Evolutionary conservation across 2,113 vertebrate genomes (phyloP).

Genomic region (Tyto alba): DNA sequence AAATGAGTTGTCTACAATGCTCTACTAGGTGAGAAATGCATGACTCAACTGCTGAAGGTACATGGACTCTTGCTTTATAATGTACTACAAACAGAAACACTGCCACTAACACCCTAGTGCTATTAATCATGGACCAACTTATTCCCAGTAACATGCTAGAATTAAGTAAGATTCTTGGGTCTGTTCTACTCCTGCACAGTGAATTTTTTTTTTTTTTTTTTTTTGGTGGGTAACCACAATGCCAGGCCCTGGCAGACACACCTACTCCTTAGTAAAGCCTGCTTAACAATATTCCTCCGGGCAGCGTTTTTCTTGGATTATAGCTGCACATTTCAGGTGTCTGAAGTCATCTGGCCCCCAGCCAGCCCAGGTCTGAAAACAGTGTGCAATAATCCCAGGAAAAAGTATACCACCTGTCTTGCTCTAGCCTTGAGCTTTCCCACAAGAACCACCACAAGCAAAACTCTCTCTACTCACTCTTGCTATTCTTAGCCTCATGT

Average conservation of each 20-base stretch:
- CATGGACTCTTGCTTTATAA: not conserved
- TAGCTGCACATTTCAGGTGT: not conserved
- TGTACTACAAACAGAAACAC: not conserved
- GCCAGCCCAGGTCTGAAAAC: not conserved
- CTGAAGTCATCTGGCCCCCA: conserved; percentile 14
- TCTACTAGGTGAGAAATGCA: not conserved
- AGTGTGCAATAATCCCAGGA: not conserved
- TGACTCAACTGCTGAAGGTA: not conserved
- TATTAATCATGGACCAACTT: not conserved
- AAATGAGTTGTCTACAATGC: not conserved
- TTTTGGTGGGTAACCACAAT: not conserved
- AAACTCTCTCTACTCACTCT: not conserved
- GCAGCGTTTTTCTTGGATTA: conserved; percentile 30
- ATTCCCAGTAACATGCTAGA: not conserved
- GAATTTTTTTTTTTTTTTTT: not conserved
- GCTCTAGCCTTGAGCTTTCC: not conserved
- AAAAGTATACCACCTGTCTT: not conserved
- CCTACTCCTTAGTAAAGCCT: not conserved
- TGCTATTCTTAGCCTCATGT: not conserved
- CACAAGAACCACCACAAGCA: not conserved
- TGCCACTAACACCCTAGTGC: not conserved
- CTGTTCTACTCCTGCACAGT: not conserved
- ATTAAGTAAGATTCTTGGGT: not conserved
- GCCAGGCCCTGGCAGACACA: not conserved
- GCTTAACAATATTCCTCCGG: not conserved